Conservation (phyloP, 37 sponge, comb jelly and placozoan genomes). For the Lycopodina hypogea region DNA sequence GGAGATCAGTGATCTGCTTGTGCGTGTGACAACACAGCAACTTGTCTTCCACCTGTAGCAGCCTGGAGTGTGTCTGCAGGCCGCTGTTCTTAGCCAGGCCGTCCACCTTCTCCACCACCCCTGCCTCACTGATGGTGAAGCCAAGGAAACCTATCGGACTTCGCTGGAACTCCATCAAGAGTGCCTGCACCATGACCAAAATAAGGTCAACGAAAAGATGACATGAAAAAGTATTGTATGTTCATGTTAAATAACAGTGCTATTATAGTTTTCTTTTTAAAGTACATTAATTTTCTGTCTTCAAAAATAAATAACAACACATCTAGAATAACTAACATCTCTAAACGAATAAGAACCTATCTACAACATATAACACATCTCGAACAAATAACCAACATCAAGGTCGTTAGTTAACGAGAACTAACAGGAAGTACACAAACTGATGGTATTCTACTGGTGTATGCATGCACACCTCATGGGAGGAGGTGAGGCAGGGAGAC, state of each 20-base stretch:
- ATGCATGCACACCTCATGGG: constrained; percentile 46
- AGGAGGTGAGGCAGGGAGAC: constrained; percentile 27
- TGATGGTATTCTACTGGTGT: no score
- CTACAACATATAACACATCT: no score
- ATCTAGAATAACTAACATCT: no score
- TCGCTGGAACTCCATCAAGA: constrained; percentile 50
- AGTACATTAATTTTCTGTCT: neutral
- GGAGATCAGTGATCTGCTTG: constrained; percentile 33
- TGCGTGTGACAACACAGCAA: constrained; percentile 44
- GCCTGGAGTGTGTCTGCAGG: constrained; percentile 30
- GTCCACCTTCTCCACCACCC: constrained; percentile 53
- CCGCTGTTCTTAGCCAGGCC: constrained; percentile 54
- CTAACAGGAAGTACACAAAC: no score
- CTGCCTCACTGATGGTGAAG: constrained; percentile 51
- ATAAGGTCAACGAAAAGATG: neutral
- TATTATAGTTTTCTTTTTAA: neutral
- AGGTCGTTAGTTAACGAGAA: no score
- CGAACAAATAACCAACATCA: no score
- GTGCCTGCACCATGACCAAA: no score
- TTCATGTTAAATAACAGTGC: neutral
- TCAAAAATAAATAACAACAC: neutral
- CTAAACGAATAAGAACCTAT: no score
- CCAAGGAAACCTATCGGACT: constrained; percentile 37
- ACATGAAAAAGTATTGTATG: no score
- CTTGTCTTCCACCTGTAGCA: constrained; percentile 60